phyloP scores from a whole-genome alignment of 2,797 vertebrate genomes.

The Galago senegalensis region DNA sequence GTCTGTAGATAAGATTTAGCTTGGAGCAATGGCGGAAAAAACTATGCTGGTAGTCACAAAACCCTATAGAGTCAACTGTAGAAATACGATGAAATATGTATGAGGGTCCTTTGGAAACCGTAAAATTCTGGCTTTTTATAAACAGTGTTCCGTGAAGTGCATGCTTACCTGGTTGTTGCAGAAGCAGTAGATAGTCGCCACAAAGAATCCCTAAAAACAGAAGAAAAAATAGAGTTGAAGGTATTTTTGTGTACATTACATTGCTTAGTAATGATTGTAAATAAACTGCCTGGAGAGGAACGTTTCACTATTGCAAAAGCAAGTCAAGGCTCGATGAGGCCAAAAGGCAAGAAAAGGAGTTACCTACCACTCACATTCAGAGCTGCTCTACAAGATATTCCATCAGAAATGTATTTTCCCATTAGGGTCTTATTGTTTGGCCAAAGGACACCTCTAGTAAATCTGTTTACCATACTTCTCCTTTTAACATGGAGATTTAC shows the following conservation, averaged over 20 bases:
- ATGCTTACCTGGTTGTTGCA: slow-evolving; percentile 97
- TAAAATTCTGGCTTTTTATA: background rate
- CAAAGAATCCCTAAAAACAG: slow-evolving; percentile 94
- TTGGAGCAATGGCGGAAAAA: background rate
- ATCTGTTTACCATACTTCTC: background rate
- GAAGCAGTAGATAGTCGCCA: slow-evolving; percentile 99
- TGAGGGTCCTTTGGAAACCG: background rate
- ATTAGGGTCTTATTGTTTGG: background rate
- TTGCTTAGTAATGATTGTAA: slow-evolving; percentile 24
- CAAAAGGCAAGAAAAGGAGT: background rate
- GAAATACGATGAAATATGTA: background rate
- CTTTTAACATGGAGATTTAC: slow-evolving; percentile 26
- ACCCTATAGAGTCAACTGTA: background rate
- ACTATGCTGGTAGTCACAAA: background rate
- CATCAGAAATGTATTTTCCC: background rate
- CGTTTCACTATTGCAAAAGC: background rate
- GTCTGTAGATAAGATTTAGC: background rate
- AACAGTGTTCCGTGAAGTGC: background rate
- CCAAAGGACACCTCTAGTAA: background rate
- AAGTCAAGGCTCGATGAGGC: slow-evolving; percentile 4
- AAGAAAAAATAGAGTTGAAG: slow-evolving; percentile 64
- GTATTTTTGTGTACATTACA: background rate
- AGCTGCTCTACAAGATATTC: background rate
- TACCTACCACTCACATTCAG: background rate
- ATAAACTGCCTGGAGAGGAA: background rate